A percentile compares a stretch with the other conserved stretches of the same genome.
Evolutionary conservation across 2,113 vertebrate genomes (phyloP).

Genomic region (Embiotoca jacksoni): DNA sequence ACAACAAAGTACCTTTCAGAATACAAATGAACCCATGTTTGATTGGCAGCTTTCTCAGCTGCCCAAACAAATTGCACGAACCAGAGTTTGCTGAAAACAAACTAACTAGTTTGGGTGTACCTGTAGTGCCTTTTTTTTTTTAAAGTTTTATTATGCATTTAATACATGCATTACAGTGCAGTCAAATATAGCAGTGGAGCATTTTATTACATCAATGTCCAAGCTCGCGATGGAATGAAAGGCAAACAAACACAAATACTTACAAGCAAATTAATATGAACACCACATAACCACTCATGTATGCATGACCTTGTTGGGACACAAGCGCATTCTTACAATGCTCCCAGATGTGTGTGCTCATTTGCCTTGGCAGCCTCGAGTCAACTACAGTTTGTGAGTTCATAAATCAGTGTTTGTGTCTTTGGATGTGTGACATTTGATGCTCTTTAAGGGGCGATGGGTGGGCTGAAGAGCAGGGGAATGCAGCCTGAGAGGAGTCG

Average conservation of each 20-base stretch:
- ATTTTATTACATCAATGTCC: no score
- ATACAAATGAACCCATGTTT: no score
- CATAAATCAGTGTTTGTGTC: constrained; percentile 67
- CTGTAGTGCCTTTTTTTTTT: neutral
- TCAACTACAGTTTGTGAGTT: neutral
- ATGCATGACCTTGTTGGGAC: constrained; percentile 12
- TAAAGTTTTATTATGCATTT: neutral
- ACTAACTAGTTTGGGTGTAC: no score
- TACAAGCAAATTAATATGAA: neutral
- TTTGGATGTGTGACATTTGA: constrained; percentile 72
- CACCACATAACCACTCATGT: neutral
- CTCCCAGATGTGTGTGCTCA: constrained; percentile 10
- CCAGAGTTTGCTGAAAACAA: no score
- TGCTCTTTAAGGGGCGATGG: constrained; percentile 70
- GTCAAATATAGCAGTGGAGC: no score
- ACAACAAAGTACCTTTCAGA: no score
- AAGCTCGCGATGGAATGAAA: no score
- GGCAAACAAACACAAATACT: neutral
- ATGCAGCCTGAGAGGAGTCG: constrained; percentile 34
- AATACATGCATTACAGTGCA: no score
- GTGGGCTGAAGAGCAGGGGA: constrained; percentile 41
- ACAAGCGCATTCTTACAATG: neutral
- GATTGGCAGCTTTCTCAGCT: no score
- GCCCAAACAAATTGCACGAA: no score
- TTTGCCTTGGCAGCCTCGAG: constrained; percentile 19